These are phyloP conservation scores for Heliconius charithonia DNA, from an alignment of 2,888 invertebrate genomes.

Conservation along the genomic window DNA sequence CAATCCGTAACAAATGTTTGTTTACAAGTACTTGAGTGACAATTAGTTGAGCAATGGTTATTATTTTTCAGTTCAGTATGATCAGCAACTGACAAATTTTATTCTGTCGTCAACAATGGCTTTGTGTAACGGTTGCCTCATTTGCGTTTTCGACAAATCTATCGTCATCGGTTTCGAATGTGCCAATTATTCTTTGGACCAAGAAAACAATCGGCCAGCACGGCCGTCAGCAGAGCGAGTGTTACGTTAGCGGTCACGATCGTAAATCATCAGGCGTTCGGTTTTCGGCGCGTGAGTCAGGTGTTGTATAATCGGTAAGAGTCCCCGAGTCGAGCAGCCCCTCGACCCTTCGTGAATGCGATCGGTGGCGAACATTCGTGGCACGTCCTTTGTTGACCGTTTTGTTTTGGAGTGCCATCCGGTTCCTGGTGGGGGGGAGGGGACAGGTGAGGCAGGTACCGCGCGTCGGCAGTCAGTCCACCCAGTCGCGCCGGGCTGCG, in stretches of 20 bases:
- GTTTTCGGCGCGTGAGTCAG: conserved; percentile 70
- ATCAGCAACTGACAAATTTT: conserved; percentile 65
- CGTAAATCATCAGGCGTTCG: conserved; percentile 55
- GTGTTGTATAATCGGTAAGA: conserved; percentile 69
- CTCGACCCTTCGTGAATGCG: conserved; percentile 63
- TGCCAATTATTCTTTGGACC: conserved; percentile 52
- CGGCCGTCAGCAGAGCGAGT: conserved; percentile 40
- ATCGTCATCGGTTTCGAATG: conserved; percentile 57
- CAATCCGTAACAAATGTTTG: conserved; percentile 68
- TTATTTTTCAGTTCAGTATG: conserved; percentile 61
- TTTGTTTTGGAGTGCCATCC: conserved; percentile 83
- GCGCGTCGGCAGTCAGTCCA: conserved; percentile 76
- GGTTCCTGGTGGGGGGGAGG: conserved; percentile 81
- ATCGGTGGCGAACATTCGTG: conserved; percentile 79
- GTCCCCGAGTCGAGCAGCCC: conserved; percentile 56
- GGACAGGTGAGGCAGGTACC: conserved; percentile 82
- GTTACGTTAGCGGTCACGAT: conserved; percentile 46
- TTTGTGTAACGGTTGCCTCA: conserved; percentile 60
- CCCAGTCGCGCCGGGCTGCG: conserved; percentile 75
- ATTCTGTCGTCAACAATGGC: conserved; percentile 62
- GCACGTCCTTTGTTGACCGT: conserved; percentile 83
- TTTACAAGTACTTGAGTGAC: conserved; percentile 65
- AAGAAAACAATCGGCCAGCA: conserved; percentile 54
- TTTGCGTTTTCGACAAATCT: conserved; percentile 57
- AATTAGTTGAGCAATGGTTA: conserved; percentile 75